Percentiles rank a stretch among this genome's conserved stretches.
Evolutionary conservation across 2,888 invertebrate genomes (phyloP).

Genomic region (Melieria crassipennis): DNA sequence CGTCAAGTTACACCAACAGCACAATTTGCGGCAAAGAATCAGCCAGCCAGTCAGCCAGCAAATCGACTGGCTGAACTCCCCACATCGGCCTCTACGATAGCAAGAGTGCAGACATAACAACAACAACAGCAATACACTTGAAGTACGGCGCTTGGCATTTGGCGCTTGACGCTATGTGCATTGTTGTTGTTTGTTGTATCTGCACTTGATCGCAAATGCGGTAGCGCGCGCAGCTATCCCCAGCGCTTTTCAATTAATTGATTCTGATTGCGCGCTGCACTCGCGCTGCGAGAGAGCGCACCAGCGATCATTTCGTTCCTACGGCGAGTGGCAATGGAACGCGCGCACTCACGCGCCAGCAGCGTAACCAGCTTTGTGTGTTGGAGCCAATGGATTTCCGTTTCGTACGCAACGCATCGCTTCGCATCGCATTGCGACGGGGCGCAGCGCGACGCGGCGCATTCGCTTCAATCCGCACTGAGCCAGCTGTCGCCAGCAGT

Average conservation of each 20-base stretch:
- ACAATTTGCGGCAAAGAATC: not conserved
- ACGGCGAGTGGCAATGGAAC: not conserved
- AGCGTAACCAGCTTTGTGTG: not conserved
- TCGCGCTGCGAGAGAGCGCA: too few species aligned
- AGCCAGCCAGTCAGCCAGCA: not conserved
- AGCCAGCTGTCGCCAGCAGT: not conserved
- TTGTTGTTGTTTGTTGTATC: not conserved
- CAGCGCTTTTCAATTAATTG: conserved; percentile 19
- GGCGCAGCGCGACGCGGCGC: not conserved
- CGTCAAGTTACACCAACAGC: not conserved
- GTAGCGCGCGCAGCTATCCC: conserved; percentile 3
- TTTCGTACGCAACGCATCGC: conserved; percentile 7
- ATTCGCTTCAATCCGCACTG: not conserved
- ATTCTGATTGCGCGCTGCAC: conserved; percentile 2
- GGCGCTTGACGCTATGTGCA: too few species aligned
- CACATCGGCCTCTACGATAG: not conserved
- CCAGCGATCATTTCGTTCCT: too few species aligned
- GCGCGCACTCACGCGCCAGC: not conserved
- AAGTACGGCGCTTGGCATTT: not conserved
- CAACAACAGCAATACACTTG: not conserved
- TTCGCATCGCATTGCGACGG: not conserved
- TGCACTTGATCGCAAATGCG: conserved; percentile 12
- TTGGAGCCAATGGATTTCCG: too few species aligned
- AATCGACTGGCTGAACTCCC: not conserved
- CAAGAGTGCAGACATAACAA: not conserved